Evolutionary conservation across 1,140 invertebrate species (phyloP).

Genomic region (Andrena cerasifolii): DNA sequence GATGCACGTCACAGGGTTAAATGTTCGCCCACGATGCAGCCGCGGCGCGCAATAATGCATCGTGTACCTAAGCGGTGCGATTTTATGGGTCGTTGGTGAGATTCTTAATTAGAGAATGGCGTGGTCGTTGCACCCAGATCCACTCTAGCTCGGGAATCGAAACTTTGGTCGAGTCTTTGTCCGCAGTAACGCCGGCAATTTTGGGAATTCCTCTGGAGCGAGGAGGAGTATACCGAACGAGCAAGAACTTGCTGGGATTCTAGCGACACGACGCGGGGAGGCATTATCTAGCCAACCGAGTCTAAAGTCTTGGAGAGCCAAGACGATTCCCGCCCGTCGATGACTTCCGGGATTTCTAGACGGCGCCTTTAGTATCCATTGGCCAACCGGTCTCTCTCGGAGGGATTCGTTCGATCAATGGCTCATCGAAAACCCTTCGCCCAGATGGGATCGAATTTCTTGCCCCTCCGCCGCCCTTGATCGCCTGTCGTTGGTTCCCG

Average conservation of each 20-base stretch:
- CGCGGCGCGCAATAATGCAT: not conserved
- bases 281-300: constrained; percentile 72
- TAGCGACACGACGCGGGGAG: constrained; percentile 46
- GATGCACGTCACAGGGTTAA: no score
- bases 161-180: constrained; percentile 62
- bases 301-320: constrained; percentile 55
- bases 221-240: constrained; percentile 53
- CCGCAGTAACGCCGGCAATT: constrained; percentile 66
- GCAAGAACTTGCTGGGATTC: constrained; percentile 57
- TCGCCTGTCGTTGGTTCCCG: constrained; percentile 20
- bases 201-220: constrained; percentile 63
- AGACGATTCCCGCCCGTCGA: constrained; percentile 57
- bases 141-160: constrained; percentile 42
- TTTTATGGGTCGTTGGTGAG: not conserved
- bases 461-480: constrained; percentile 5
- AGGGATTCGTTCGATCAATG: constrained; percentile 49
- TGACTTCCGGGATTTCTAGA: constrained; percentile 47
- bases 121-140: not conserved
- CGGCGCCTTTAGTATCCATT: constrained; percentile 57
- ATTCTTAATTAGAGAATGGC: constrained; percentile 21
- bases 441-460: constrained; percentile 53
- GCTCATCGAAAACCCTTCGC: constrained; percentile 29
- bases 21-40: no score
- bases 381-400: constrained; percentile 19
- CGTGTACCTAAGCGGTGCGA: not conserved